Evolutionary conservation across 2,888 invertebrate species (phyloP), one percentile per base, ranked within the genome.

Genomic region (Lepeophtheirus nordmannii): DNA sequence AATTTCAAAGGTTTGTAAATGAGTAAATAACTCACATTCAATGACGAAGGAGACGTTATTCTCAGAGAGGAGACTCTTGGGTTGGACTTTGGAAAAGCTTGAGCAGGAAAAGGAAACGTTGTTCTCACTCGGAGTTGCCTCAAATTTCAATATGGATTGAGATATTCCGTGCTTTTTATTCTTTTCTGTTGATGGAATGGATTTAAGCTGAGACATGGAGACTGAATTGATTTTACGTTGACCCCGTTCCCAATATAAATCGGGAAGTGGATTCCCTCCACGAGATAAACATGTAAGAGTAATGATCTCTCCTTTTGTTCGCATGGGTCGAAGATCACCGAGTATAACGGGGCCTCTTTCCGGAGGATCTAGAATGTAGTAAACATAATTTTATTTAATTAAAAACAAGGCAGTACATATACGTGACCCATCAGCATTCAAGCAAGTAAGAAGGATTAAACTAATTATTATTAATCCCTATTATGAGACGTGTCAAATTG

Each of bases 201-300:
- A n/a, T 46, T 17, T 14, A 3, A 46, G 17, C 17, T 17, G 53
- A 17, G 53, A 8, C 14, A n/a, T 46, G 1, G 17, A 17, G n/a
- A 46, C 8, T n/a, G 53, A 5, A 46, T 46, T 46, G 14, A 46
- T 46, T 46, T 46, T 46, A n/a, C 53, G 53, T 46, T 46, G 53
- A n/a, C 17, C 53, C 8, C 14, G 22, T 23, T 20, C 37, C 60
- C 60, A 60, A 17, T 60, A 38, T 10, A 60, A 17, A 17, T 60
- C 60, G 1, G 60, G 37, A 12, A 37, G 60, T 17, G 60, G 60
- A 60, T 60, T 60, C 11, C 60, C 60, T 12, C 60, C 60, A 10
- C 30, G 37, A 30, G 60, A 60, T 10, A 60, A 1, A 22, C 60
- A 60, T 37, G 30, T 23, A 10, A 60, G 20, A 20, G 10, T 10